Percentiles rank a stretch among this genome's conserved stretches.
Evolutionary conservation across 2,888 invertebrate species (phyloP).

Genomic region (Drosophila anomalata): DNA sequence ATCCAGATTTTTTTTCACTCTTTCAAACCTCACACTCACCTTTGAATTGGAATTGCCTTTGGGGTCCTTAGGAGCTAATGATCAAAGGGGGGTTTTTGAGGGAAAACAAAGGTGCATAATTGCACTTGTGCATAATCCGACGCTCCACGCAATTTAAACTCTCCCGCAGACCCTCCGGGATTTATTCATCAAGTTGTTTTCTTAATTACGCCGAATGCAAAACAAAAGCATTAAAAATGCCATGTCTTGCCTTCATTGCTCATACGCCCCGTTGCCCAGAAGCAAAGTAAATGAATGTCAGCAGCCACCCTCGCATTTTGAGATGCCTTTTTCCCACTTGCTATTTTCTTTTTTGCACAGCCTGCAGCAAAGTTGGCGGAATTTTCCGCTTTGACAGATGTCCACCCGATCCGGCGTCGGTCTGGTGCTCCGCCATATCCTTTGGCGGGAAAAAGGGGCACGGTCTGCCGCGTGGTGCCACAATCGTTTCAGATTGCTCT

Average conservation of each 20-base stretch:
- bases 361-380: slow-evolving; percentile 56
- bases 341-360: slow-evolving; percentile 14
- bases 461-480: slow-evolving; percentile 12
- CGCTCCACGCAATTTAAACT: slow-evolving; percentile 53
- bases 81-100: slow-evolving; percentile 55
- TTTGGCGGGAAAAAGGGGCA: slow-evolving; percentile 16
- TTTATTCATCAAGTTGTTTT: slow-evolving; percentile 66
- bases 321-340: background rate
- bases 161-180: slow-evolving; percentile 22
- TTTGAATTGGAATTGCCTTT: slow-evolving; percentile 36
- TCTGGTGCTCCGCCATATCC: background rate
- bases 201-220: slow-evolving; percentile 73
- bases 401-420: slow-evolving; percentile 37
- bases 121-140: slow-evolving; percentile 77
- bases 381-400: slow-evolving; percentile 54
- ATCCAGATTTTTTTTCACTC: background rate
- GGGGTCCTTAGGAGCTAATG: slow-evolving; percentile 24
- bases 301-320: slow-evolving; percentile 24
- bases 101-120: slow-evolving; percentile 72
- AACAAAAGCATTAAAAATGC: slow-evolving; percentile 70
- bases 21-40: background rate
- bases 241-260: slow-evolving; percentile 48
- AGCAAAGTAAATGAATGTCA: slow-evolving; percentile 67
- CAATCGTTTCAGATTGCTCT: slow-evolving; percentile 29
- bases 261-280: slow-evolving; percentile 66